Evolutionary conservation across 2,797 vertebrate genomes (phyloP).

Genomic region (Coregonus suidteri): DNA sequence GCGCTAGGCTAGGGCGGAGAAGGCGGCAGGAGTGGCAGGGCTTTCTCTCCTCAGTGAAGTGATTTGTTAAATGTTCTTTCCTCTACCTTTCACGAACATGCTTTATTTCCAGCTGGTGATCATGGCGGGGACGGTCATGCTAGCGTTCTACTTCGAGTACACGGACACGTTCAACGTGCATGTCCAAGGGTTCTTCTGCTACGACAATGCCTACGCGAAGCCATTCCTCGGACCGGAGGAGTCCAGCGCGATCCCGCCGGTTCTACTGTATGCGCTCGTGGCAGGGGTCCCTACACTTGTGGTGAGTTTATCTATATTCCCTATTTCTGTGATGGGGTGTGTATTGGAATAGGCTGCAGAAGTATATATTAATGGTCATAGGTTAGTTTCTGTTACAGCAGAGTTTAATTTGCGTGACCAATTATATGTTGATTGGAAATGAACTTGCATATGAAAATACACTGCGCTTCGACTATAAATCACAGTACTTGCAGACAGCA

Average conservation of each 20-base stretch:
- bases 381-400: slow-evolving; percentile 14
- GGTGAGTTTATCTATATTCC: slow-evolving; percentile 79
- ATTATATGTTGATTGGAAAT: slow-evolving; percentile 17
- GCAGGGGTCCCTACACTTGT: slow-evolving; percentile 88
- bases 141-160: slow-evolving; percentile 98
- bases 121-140: slow-evolving; percentile 97
- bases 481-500: neutral
- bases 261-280: slow-evolving; percentile 88
- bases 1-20: slow-evolving; percentile 15
- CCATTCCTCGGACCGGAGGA: slow-evolving; percentile 96
- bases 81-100: slow-evolving; percentile 74
- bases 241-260: slow-evolving; percentile 89
- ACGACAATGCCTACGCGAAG: slow-evolving; percentile 91
- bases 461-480: slow-evolving; percentile 31
- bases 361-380: neutral
- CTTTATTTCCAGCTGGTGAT: slow-evolving; percentile 95
- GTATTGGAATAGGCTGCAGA: neutral
- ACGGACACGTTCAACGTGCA: slow-evolving; percentile 96
- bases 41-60: slow-evolving; percentile 49
- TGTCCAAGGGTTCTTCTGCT: slow-evolving; percentile 98
- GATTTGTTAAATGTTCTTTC: slow-evolving; percentile 55
- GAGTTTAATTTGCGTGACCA: slow-evolving; percentile 24
- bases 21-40: slow-evolving; percentile 14
- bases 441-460: slow-evolving; percentile 5
- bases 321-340: neutral